A percentile compares a stretch with the other conserved stretches of the same genome.
Conservation (phyloP, 2,888 invertebrate species). For the Meta bourneti region DNA sequence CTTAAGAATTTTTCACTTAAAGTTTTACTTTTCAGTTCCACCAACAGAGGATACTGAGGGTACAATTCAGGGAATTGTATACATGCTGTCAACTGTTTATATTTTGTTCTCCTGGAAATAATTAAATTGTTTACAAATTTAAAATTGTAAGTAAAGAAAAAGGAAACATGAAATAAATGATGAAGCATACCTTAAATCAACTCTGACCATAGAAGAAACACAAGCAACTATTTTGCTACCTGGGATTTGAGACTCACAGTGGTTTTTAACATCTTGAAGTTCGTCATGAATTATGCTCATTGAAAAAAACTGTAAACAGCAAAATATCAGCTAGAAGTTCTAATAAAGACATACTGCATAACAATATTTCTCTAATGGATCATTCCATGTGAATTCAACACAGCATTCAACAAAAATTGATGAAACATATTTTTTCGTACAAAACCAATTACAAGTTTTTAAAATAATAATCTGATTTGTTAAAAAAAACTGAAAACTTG, state of each 20-base stretch:
- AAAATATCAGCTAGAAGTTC: background rate
- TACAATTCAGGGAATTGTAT: slow-evolving; percentile 86
- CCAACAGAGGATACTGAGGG: slow-evolving; percentile 84
- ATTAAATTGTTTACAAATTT: background rate
- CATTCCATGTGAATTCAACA: no score
- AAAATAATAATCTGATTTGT: no score
- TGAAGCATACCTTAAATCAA: slow-evolving; percentile 84
- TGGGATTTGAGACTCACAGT: slow-evolving; percentile 85
- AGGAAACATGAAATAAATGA: background rate
- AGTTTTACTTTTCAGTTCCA: slow-evolving; percentile 87
- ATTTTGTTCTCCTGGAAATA: slow-evolving; percentile 83
- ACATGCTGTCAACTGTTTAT: slow-evolving; percentile 85
- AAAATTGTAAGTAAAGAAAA: background rate
- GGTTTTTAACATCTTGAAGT: slow-evolving; percentile 85
- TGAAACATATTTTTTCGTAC: background rate
- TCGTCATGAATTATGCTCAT: slow-evolving; percentile 84
- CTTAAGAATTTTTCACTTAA: slow-evolving; percentile 85
- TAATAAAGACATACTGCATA: background rate
- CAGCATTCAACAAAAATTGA: background rate
- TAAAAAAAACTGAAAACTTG: no score
- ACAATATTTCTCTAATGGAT: no score
- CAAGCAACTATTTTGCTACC: slow-evolving; percentile 86
- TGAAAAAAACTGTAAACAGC: slow-evolving; percentile 35
- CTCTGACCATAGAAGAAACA: slow-evolving; percentile 85
- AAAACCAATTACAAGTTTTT: no score